These are phyloP conservation scores for Pantelozetes paolii DNA, from an alignment of 2,888 invertebrate species.

Conservation along the genomic window DNA sequence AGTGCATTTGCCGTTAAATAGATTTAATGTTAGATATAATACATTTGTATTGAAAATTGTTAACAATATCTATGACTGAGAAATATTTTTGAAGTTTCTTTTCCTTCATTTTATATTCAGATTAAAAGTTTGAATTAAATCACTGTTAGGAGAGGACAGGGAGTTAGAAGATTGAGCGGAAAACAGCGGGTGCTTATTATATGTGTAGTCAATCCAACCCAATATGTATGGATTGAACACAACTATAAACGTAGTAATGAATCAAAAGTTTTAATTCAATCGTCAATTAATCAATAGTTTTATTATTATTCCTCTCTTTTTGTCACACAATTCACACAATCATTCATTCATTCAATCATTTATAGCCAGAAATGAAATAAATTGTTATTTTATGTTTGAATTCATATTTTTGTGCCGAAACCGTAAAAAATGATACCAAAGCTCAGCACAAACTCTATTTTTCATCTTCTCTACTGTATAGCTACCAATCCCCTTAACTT, in stretches of 20 bases:
- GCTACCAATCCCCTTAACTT: neutral
- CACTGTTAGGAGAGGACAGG: neutral
- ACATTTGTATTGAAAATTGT: neutral
- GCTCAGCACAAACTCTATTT: neutral
- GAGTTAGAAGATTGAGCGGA: neutral
- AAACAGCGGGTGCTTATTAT: constrained; percentile 14
- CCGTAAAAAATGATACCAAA: neutral
- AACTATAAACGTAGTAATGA: neutral
- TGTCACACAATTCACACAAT: constrained; percentile 11
- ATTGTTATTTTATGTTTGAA: neutral
- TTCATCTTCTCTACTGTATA: neutral
- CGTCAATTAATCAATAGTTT: constrained; percentile 21
- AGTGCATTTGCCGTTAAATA: neutral
- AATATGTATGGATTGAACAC: neutral
- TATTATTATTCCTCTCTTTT: neutral
- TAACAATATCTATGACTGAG: neutral
- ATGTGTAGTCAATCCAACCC: neutral
- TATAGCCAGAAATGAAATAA: neutral
- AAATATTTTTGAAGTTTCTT: neutral
- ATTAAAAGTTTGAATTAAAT: neutral
- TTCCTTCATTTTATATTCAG: constrained; percentile 2
- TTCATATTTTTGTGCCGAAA: neutral
- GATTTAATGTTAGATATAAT: constrained; percentile 7
- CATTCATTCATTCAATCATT: constrained; percentile 1
- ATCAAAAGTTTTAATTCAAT: constrained; percentile 3